phyloP scores from a whole-genome alignment of 2,113 vertebrate genomes.

The Lonchura striata region DNA sequence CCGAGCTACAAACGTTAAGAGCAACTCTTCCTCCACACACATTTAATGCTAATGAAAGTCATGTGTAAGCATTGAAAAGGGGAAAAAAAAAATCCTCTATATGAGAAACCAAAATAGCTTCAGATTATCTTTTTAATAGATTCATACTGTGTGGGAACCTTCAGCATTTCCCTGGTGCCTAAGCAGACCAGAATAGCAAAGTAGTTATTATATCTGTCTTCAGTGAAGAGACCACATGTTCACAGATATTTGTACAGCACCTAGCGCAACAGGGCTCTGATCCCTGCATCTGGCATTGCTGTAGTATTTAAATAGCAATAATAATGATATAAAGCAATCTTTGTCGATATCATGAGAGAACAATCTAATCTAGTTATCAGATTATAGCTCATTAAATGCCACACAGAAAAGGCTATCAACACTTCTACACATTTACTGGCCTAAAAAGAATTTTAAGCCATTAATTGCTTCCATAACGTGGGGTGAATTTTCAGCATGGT shows the following conservation, averaged over 20 bases:
- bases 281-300: constrained; percentile 48
- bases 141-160: constrained; percentile 74
- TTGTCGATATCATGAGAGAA: constrained; percentile 55
- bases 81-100: constrained; percentile 23
- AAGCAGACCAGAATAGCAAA: constrained; percentile 72
- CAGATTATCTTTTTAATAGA: constrained; percentile 75
- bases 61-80: constrained; percentile 62
- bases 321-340: constrained; percentile 53
- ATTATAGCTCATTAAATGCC: constrained; percentile 63
- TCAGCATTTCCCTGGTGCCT: constrained; percentile 70
- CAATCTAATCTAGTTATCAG: constrained; percentile 66
- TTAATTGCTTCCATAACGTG: constrained; percentile 69
- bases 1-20: constrained; percentile 46
- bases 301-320: constrained; percentile 59
- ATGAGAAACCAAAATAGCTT: constrained; percentile 71
- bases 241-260: constrained; percentile 58
- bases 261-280: constrained; percentile 58
- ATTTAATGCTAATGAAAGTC: constrained; percentile 73
- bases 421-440: constrained; percentile 61
- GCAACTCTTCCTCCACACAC: constrained; percentile 35
- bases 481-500: constrained; percentile 68
- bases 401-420: constrained; percentile 66
- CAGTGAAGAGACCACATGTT: constrained; percentile 60
- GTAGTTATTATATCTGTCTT: constrained; percentile 71
- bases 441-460: constrained; percentile 69